phyloP scores from a whole-genome alignment of 2,113 vertebrate species.

The Notothenia coriiceps region DNA sequence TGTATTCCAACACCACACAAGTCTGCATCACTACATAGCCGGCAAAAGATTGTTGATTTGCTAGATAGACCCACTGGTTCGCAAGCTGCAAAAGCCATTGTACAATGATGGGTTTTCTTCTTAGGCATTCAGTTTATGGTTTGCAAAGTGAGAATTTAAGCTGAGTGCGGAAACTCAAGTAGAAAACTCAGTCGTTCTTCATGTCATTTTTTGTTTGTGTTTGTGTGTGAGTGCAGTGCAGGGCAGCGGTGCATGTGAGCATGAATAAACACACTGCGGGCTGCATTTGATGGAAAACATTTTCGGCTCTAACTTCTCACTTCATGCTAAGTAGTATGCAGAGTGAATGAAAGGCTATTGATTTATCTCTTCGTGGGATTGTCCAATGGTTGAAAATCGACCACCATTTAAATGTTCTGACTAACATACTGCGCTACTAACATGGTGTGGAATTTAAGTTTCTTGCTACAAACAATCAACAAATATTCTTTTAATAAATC shows the following conservation, averaged over 20 bases:
- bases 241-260: slow-evolving; percentile 60
- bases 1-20: slow-evolving; percentile 55
- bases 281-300: slow-evolving; percentile 58
- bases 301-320: slow-evolving; percentile 43
- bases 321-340: slow-evolving; percentile 53
- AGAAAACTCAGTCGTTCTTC: slow-evolving; percentile 41
- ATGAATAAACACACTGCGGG: slow-evolving; percentile 66
- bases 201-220: slow-evolving; percentile 15
- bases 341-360: slow-evolving; percentile 52
- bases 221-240: slow-evolving; percentile 28
- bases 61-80: slow-evolving; percentile 62
- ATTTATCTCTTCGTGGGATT: slow-evolving; percentile 64
- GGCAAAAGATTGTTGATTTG: slow-evolving; percentile 67
- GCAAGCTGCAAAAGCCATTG: slow-evolving; percentile 57
- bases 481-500: slow-evolving; percentile 17
- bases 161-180: slow-evolving; percentile 56
- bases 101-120: slow-evolving; percentile 72
- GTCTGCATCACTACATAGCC: slow-evolving; percentile 43
- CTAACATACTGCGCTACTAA: slow-evolving; percentile 36
- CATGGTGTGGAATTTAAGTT: slow-evolving; percentile 35
- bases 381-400: slow-evolving; percentile 51
- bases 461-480: neutral
- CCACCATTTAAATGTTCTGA: slow-evolving; percentile 46
- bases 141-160: slow-evolving; percentile 60
- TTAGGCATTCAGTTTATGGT: slow-evolving; percentile 64